phyloP scores from a whole-genome alignment of 2,797 vertebrate species.

The Falco columbarius region DNA sequence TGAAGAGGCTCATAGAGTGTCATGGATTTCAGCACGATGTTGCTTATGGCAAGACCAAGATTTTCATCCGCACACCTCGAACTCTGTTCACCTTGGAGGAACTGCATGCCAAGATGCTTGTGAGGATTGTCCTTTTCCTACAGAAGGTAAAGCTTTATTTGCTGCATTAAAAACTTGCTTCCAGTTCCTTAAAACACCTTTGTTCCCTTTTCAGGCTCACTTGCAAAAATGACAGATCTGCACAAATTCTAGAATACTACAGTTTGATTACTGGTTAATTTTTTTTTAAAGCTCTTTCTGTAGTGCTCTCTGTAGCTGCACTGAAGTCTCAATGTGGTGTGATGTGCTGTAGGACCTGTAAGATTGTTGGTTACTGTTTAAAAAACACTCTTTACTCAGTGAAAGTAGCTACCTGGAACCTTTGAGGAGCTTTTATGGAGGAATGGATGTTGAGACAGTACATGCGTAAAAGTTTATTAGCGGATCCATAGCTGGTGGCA shows the following conservation, averaged over 20 bases:
- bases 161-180: background rate
- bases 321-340: background rate
- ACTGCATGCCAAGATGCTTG: constrained; percentile 90
- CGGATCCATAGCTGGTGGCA: background rate
- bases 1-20: constrained; percentile 87
- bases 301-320: background rate
- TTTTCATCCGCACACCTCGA: constrained; percentile 94
- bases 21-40: constrained; percentile 92
- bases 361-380: background rate
- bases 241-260: background rate
- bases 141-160: constrained; percentile 86
- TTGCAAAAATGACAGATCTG: background rate
- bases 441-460: background rate
- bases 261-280: background rate
- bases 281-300: background rate
- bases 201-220: background rate
- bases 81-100: constrained; percentile 96
- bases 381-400: background rate
- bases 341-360: background rate
- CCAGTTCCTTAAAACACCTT: background rate
- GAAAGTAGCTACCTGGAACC: background rate
- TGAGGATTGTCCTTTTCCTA: constrained; percentile 94
- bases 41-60: constrained; percentile 95
- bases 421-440: background rate
- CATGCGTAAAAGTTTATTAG: accelerated